These are phyloP conservation scores for Mirza zaza DNA, from an alignment of 2,113 vertebrate genomes.

Conservation along the genomic window DNA sequence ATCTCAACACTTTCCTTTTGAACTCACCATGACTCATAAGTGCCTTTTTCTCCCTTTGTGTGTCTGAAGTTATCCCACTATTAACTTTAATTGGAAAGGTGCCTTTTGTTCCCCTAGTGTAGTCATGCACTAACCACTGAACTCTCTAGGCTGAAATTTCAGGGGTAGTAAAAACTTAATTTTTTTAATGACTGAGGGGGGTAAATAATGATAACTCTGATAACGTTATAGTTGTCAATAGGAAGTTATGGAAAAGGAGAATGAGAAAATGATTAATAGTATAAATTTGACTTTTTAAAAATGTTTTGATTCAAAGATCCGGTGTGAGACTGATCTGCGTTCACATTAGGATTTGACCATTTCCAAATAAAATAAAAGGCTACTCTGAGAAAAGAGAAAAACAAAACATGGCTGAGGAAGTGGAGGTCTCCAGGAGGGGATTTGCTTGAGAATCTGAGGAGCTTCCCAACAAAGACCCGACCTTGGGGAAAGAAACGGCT, in stretches of 20 bases:
- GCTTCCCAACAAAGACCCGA: not conserved
- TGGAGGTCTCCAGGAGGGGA: not conserved
- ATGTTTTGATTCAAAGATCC: not conserved
- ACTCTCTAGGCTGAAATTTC: slow-evolving; percentile 85
- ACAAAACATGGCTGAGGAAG: not conserved
- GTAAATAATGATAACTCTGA: slow-evolving; percentile 65
- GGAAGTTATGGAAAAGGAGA: slow-evolving; percentile 59
- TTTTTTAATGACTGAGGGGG: slow-evolving; percentile 73
- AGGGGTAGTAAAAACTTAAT: slow-evolving; percentile 84
- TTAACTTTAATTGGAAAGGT: slow-evolving; percentile 90
- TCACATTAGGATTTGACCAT: not conserved
- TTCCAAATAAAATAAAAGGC: not conserved
- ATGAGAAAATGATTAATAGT: not conserved
- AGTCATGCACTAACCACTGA: slow-evolving; percentile 85
- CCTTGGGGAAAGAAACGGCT: not conserved
- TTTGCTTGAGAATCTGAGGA: not conserved
- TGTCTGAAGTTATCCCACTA: slow-evolving; percentile 89
- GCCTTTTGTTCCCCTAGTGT: slow-evolving; percentile 86
- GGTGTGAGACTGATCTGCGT: not conserved
- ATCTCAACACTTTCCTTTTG: slow-evolving; percentile 88
- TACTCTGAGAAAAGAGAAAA: not conserved
- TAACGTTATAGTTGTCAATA: slow-evolving; percentile 68
- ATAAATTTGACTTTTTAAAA: not conserved
- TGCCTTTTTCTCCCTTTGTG: slow-evolving; percentile 87
- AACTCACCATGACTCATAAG: slow-evolving; percentile 88